Evolutionary conservation across 2,113 vertebrate genomes (phyloP).

Genomic region (Ameiurus melas): DNA sequence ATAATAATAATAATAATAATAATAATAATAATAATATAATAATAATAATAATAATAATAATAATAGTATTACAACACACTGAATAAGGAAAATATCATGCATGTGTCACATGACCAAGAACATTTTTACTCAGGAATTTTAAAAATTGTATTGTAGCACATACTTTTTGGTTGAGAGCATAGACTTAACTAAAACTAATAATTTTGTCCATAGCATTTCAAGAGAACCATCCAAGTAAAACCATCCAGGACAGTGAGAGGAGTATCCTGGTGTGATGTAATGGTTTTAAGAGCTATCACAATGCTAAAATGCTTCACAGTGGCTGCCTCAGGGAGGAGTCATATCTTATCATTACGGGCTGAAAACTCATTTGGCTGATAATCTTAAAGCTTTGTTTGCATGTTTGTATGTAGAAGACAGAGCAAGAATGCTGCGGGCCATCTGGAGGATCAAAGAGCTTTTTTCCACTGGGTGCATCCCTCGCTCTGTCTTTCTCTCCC

Average conservation of each 20-base stretch:
- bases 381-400: slow-evolving; percentile 24
- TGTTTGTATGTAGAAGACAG: slow-evolving; percentile 39
- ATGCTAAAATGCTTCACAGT: slow-evolving; percentile 24
- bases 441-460: slow-evolving; percentile 43
- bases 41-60: too few species aligned
- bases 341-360: slow-evolving; percentile 20
- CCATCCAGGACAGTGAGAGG: not conserved
- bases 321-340: slow-evolving; percentile 24
- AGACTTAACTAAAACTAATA: not conserved
- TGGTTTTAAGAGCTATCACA: slow-evolving; percentile 2
- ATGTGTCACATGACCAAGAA: not conserved
- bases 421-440: slow-evolving; percentile 11
- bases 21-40: not conserved
- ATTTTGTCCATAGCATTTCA: not conserved
- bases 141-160: not conserved
- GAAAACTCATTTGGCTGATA: slow-evolving; percentile 27
- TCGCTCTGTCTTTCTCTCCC: not conserved
- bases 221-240: not conserved
- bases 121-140: not conserved
- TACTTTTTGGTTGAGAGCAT: not conserved
- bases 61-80: not conserved
- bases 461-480: slow-evolving; percentile 6
- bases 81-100: not conserved
- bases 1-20: too few species aligned
- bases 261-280: not conserved